Percentiles rank a stretch among this genome's conserved stretches.
Evolutionary conservation across 2,797 vertebrate species (phyloP).

Genomic region (Dermochelys coriacea): DNA sequence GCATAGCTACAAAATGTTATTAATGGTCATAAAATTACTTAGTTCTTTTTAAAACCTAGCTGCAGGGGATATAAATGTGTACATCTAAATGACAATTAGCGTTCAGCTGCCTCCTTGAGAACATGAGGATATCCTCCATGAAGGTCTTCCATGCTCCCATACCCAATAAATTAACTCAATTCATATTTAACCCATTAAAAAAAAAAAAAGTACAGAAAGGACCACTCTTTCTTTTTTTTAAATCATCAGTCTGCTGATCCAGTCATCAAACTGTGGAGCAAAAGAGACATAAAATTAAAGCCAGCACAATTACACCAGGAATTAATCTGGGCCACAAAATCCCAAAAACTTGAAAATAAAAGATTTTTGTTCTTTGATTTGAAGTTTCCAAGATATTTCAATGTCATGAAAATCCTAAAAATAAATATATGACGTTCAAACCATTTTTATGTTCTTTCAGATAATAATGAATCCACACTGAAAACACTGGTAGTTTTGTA

Average conservation of each 20-base stretch:
- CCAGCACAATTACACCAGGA: neutral
- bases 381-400: neutral
- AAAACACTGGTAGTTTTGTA: neutral
- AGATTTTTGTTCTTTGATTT: neutral
- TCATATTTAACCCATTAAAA: neutral
- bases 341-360: neutral
- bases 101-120: neutral
- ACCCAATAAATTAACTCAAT: neutral
- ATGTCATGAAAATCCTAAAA: neutral
- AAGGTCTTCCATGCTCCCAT: neutral
- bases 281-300: constrained; percentile 2
- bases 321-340: neutral
- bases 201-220: neutral
- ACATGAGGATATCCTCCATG: neutral
- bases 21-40: neutral
- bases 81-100: neutral
- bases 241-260: neutral
- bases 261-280: neutral
- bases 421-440: neutral
- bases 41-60: neutral
- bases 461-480: neutral
- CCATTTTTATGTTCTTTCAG: neutral
- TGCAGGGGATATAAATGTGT: neutral
- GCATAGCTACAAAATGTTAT: constrained; percentile 5
- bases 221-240: neutral